phyloP scores from a whole-genome alignment of 1,140 invertebrate species.

The Saccostrea echinata region DNA sequence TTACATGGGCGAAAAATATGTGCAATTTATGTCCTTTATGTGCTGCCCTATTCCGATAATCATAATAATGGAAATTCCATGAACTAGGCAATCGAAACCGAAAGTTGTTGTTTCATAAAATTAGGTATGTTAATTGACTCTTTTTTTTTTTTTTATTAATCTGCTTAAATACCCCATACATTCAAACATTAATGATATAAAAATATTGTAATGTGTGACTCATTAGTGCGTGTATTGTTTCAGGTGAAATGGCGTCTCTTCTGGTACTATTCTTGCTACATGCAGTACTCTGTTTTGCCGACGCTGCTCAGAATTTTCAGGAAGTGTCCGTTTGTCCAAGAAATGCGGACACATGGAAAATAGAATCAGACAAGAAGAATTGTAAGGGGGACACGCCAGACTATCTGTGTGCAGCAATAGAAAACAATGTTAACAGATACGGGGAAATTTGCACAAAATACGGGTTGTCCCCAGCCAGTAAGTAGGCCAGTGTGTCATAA shows the following conservation, averaged over 20 bases:
- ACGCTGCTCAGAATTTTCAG: background rate
- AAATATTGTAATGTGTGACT: no score
- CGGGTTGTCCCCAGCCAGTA: background rate
- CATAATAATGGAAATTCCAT: no score
- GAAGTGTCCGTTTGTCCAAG: background rate
- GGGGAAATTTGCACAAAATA: constrained; percentile 13
- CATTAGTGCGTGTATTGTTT: background rate
- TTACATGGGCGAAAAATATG: no score
- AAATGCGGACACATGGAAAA: background rate
- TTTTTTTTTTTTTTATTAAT: no score
- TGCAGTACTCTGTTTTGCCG: background rate
- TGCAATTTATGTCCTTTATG: no score
- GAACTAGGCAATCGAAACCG: no score
- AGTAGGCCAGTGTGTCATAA: background rate
- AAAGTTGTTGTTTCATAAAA: no score
- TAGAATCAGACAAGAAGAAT: background rate
- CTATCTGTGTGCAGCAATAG: constrained; percentile 13
- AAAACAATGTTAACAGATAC: background rate
- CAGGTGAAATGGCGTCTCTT: background rate
- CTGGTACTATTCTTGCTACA: background rate
- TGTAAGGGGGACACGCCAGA: background rate
- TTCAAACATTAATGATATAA: no score
- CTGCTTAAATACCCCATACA: no score
- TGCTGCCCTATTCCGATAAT: no score
- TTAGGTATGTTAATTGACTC: no score